These are phyloP conservation scores for Helicolenus hilgendorfi DNA, from an alignment of 2,797 vertebrate genomes.

Conservation along the genomic window DNA sequence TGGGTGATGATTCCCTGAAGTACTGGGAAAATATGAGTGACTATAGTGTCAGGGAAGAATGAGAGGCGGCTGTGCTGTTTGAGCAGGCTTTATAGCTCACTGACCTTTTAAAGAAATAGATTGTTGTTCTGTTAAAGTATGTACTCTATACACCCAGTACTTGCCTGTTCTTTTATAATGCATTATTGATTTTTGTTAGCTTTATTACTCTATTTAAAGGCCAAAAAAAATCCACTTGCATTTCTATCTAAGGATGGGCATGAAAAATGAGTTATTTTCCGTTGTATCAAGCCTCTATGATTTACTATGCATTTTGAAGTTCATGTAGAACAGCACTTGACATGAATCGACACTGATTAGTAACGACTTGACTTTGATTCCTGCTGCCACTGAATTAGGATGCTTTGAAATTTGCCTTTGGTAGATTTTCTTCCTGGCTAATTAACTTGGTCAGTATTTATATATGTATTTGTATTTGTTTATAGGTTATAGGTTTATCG, in stretches of 20 bases:
- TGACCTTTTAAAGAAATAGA: constrained; percentile 87
- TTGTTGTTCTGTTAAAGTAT: constrained; percentile 79
- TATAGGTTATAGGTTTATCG: background rate
- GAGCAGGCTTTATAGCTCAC: constrained; percentile 77
- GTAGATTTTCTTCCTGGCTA: background rate
- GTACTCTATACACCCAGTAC: constrained; percentile 71
- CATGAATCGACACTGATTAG: background rate
- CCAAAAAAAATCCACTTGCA: constrained; percentile 46
- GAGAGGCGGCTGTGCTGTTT: constrained; percentile 56
- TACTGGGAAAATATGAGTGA: constrained; percentile 83
- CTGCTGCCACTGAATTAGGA: background rate
- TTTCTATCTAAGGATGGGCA: constrained; percentile 34
- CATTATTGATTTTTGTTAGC: constrained; percentile 87
- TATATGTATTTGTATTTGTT: background rate
- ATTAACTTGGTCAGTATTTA: background rate
- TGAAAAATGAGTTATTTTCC: constrained; percentile 26
- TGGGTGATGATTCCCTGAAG: constrained; percentile 81
- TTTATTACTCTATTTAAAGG: constrained; percentile 82
- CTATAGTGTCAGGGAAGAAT: constrained; percentile 61
- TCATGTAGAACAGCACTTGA: background rate
- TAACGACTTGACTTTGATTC: background rate
- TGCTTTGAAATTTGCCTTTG: background rate
- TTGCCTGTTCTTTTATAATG: constrained; percentile 83
- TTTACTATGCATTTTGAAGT: constrained; percentile 18
- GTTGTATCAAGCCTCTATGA: constrained; percentile 4